Evolutionary conservation across 2,888 invertebrate species (phyloP), one percentile per base, ranked within the genome.

Genomic region (Ephialtes manifestator): DNA sequence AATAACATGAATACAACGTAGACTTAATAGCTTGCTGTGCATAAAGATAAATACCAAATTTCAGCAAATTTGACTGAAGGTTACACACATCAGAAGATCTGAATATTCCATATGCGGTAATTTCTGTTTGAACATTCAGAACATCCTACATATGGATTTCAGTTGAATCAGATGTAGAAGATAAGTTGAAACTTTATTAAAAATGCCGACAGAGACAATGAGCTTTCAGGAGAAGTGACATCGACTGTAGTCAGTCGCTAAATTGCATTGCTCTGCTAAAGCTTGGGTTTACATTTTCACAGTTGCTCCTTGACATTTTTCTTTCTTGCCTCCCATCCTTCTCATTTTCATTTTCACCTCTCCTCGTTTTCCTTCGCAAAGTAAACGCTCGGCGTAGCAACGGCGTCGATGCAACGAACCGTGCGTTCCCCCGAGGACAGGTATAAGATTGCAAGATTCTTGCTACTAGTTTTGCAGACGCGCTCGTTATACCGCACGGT

Each of bases 401-500:
- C 53, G 63, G 20, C 60, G 53, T 48, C 43, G 68, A 79, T 75
- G 70, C 70, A 80, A 65, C 74, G 70, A 71, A 51, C 79, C 80
- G 48, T 75, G 63, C n/a, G 48, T 70, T 1, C 28, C 15, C 24
- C n/a, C 2, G 18, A 48, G 28, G 43, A 55, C 53, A 24, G 39
- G 24, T 77, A 67, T 51, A 67, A 43, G 55, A 72, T 60, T 55
- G 58, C 48, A 28, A 60, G 48, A 72, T 39, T 71, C 67, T 77
- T 51, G 76, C 65, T 84, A 13, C 18, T 46, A n/a, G 20, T 20
- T 39, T n/a, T 20, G 18, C 35, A 46, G 35, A 28, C 24, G 24
- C 28, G 55, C 67, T 82, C 48, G 84, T 81, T 76, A 60, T 72
- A 67, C 51, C 39, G 51, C 60, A 15, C 28, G 28, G 28, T 20